Evolutionary conservation across 1,140 invertebrate species (phyloP), one percentile per base, ranked within the genome.

Genomic region (Drosophila pachea): DNA sequence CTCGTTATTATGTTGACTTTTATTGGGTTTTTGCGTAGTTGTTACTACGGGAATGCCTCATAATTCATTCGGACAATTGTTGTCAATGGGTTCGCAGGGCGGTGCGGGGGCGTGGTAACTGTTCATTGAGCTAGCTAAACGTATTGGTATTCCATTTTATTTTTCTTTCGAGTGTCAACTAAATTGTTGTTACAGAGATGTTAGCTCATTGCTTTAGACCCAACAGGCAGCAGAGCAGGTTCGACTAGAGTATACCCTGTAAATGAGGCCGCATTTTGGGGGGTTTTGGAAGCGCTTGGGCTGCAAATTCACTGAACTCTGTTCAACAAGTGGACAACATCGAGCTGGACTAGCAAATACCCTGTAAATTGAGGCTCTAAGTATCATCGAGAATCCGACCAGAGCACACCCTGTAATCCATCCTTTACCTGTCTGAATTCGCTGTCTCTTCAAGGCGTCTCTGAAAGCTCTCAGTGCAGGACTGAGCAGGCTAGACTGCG

Each of bases 1-100:
- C 54, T 70, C 68, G 62, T 70, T 70, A 70, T 70, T 72, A 56
- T 68, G 65, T 55, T 72, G 70, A 73, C 70, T 73, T 73, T 73
- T 68, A 73, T 73, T 73, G 66, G 70, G 66, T 63, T 68, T 65
- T 60, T 53, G 52, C 61, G 58, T 62, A 68, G 58, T 68, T 63
- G 53, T 62, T 58, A 59, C 47, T 42, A 48, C 45, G 61, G 16
- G 42, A 72, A 59, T 53, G 53, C 40, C 66, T 68, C 70, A 68
- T 68, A 59, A 68, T 52, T 73, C 70, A 68, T 58, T 73, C 65
- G 63, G 70, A 63, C 70, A 73, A 58, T 73, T 73, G 70, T 68
- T 67, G 48, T 14, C 58, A 62, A 68, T 63, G 45, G 54, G 48
- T 66, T 40, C 8, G 14, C 47, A 59, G 2, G 12, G 43, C 22